phyloP scores from a whole-genome alignment of 2,888 invertebrate genomes.

The Chrysodeixis includens region DNA sequence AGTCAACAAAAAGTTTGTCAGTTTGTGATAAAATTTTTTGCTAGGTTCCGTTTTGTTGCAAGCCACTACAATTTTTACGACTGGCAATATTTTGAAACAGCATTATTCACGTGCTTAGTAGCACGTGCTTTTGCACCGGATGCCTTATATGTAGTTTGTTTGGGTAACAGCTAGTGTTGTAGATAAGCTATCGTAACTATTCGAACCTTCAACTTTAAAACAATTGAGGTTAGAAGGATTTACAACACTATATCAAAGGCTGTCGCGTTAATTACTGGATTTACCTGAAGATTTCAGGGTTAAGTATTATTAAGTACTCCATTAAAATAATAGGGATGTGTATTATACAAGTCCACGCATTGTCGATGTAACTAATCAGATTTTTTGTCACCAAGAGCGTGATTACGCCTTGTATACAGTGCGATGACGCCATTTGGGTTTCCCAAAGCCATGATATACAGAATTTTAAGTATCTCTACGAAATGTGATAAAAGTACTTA shows the following conservation, averaged over 20 bases:
- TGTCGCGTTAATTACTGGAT: neutral
- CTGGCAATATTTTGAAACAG: slow-evolving; percentile 66
- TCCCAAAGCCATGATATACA: slow-evolving; percentile 47
- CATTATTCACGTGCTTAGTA: slow-evolving; percentile 56
- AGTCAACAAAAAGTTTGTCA: slow-evolving; percentile 3
- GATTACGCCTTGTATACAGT: slow-evolving; percentile 13
- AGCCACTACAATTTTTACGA: slow-evolving; percentile 62
- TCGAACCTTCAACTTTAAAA: slow-evolving; percentile 17
- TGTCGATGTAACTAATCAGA: slow-evolving; percentile 29
- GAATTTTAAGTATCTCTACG: slow-evolving; percentile 38
- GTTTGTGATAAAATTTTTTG: slow-evolving; percentile 39
- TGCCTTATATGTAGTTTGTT: slow-evolving; percentile 56
- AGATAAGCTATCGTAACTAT: slow-evolving; percentile 55
- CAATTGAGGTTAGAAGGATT: neutral
- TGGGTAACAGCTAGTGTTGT: slow-evolving; percentile 51
- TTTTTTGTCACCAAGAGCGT: slow-evolving; percentile 50
- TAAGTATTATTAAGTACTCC: neutral
- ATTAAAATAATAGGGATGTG: neutral
- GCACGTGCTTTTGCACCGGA: slow-evolving; percentile 64
- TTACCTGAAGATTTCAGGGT: neutral
- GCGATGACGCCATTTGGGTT: slow-evolving; percentile 60
- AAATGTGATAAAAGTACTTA: slow-evolving; percentile 26
- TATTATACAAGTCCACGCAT: slow-evolving; percentile 26
- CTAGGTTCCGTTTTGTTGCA: slow-evolving; percentile 46
- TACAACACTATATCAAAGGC: neutral